Evolutionary conservation across 2,888 invertebrate species (phyloP), one percentile per base, ranked within the genome.

Genomic region (Vannuccia rotundouncinata): DNA sequence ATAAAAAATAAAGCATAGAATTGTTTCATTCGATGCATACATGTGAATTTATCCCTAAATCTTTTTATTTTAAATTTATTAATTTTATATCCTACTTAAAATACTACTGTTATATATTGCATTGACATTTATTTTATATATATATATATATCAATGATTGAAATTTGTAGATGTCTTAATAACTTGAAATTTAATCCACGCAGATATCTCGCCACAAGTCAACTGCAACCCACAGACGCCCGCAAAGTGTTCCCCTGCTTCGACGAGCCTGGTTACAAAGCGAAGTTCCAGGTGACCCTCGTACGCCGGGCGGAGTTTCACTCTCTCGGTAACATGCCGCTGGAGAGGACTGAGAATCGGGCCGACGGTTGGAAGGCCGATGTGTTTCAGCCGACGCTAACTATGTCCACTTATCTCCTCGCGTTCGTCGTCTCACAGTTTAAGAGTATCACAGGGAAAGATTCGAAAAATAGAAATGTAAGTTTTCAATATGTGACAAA

Each of bases 241-340:
- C 91, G 96, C 29, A 91, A 92, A 88, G 93, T 95, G 0, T 95
- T 94, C 87, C 96, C 96, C 0, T 96, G 96, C 86, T 95, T 96
- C 86, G 96, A 97, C 88, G 95, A 96, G 85, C 96, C 87, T 2
- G 84, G 92, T 73, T 92, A 94, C 87, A 95, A 95, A 89, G 94
- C 95, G 0, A 92, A 91, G 80, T 95, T 92, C 88, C 91, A 91
- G 60, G 91, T 95, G 1, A 92, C 84, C 83, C 5, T 80, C 17
- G 25, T 81, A 13, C 80, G 59, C 13, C 1, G 29, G 1, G 45
- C 2, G 13, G 45, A 81, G 1, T 80, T 13, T 59, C 29, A 29
- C n/a, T 59, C 86, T 0, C 82, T 87, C 74, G 85, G 86, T 59
- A 87, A 87, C 81, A 87, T 86, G 86, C 86, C 85, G 0, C 83